These are phyloP conservation scores for Anomalospiza imberbis DNA, from an alignment of 2,797 vertebrate genomes.

Conservation along the genomic window DNA sequence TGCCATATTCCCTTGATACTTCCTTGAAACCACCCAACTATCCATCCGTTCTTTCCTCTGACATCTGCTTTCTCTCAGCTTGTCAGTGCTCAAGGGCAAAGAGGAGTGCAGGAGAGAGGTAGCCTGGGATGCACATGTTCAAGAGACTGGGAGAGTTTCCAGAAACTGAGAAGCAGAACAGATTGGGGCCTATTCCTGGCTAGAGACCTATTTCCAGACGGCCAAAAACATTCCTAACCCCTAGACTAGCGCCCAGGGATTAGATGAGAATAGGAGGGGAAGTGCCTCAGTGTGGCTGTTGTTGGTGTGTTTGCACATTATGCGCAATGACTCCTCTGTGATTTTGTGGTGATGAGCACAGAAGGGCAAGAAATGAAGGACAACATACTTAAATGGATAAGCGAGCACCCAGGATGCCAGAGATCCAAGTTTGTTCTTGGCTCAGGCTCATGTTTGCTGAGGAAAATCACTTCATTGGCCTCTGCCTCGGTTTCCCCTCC, in stretches of 20 bases:
- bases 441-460: not conserved
- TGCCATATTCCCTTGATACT: constrained; percentile 43
- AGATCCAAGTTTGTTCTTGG: not conserved
- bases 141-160: constrained; percentile 60
- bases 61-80: constrained; percentile 66
- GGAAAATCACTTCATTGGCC: not conserved
- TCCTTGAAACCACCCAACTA: constrained; percentile 59
- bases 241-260: constrained; percentile 25
- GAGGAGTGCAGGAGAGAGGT: constrained; percentile 42
- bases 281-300: not conserved
- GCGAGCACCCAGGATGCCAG: not conserved
- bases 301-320: not conserved
- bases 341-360: not conserved
- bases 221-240: constrained; percentile 59
- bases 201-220: constrained; percentile 58
- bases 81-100: constrained; percentile 64
- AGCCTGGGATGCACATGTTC: constrained; percentile 64
- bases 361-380: constrained; percentile 5
- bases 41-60: constrained; percentile 42
- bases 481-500: not conserved
- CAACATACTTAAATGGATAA: not conserved
- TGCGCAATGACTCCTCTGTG: not conserved
- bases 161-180: constrained; percentile 63
- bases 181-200: constrained; percentile 64
- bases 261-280: constrained; percentile 28